Evolutionary conservation across 1,140 invertebrate genomes (phyloP), one percentile per base, ranked within the genome.

Genomic region (Pogonomyrmex barbatus): DNA sequence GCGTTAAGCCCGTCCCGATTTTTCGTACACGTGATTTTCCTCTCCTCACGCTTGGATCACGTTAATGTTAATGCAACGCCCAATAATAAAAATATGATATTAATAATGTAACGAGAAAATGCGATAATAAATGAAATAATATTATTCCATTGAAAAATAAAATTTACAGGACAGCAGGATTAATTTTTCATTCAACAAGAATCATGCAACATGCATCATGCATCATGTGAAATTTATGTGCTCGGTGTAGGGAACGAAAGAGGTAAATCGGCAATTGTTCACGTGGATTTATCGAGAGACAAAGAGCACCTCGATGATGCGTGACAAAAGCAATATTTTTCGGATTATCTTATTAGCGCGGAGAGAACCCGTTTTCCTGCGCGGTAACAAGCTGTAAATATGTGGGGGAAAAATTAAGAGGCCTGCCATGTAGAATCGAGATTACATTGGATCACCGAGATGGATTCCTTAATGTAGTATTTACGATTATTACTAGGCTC

Each of bases 401-500:
- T 56, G n/a, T 30, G 33, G 68, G 62, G 76, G 87, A 67, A 67
- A 83, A 88, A 62, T 88, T 85, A 84, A 91, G 76, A 82, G 54
- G 24, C 8, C 47, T 12, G 14, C 52, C 79, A 73, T 85, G 79
- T 85, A 50, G n/a, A 75, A 12, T 84, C 87, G 68, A 71, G 76
- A 88, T 87, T 65, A 76, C 75, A 30, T 30, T 36, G 14, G 52
- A 9, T 5, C 30, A 52, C 73, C 88, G 36, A 24, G 79, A 56
- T 82, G 85, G 33, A 45, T 36, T 75, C 60, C 65, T 73, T 88
- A 86, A 84, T 83, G 87, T 65, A 60, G 33, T 45, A 47, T 90
- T 91, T 91, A 91, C 54, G 85, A 78, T 85, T 89, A 79, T 90
- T 68, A 30, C 65, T 86, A 81, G 84, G 14, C 70, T 81, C 77